A percentile compares a stretch with the other conserved stretches of the same genome.
phyloP scores from a whole-genome alignment of 2,113 vertebrate genomes.

The Lontra canadensis region DNA sequence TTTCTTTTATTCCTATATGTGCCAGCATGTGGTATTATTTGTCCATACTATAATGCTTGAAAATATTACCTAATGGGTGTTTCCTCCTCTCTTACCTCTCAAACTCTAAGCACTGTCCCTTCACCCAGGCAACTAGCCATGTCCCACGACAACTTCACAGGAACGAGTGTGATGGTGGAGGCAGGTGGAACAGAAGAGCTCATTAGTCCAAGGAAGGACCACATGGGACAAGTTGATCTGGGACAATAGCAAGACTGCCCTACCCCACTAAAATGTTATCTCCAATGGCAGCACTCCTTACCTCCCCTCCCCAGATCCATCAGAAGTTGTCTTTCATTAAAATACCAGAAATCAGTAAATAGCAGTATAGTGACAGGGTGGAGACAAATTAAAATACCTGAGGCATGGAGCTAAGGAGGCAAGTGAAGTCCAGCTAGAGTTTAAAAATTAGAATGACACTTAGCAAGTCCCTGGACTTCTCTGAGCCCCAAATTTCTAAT shows the following conservation, averaged over 20 bases:
- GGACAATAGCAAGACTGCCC: background rate
- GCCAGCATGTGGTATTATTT: background rate
- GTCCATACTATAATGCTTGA: background rate
- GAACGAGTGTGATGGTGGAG: background rate
- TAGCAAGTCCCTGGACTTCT: background rate
- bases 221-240: background rate
- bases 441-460: background rate
- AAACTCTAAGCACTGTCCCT: background rate
- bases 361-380: background rate
- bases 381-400: background rate
- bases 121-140: background rate
- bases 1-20: background rate
- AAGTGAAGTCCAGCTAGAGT: background rate
- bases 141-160: too few species aligned
- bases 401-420: background rate
- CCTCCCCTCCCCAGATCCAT: background rate
- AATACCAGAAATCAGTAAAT: background rate
- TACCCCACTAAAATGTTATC: background rate
- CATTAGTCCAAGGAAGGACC: background rate
- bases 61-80: background rate
- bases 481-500: background rate
- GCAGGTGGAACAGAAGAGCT: background rate
- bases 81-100: background rate
- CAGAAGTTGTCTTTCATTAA: background rate
- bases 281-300: background rate